A percentile compares a stretch with the other conserved stretches of the same genome.
Conservation (phyloP, 2,113 vertebrate species). For the Phaetusa simplex region DNA sequence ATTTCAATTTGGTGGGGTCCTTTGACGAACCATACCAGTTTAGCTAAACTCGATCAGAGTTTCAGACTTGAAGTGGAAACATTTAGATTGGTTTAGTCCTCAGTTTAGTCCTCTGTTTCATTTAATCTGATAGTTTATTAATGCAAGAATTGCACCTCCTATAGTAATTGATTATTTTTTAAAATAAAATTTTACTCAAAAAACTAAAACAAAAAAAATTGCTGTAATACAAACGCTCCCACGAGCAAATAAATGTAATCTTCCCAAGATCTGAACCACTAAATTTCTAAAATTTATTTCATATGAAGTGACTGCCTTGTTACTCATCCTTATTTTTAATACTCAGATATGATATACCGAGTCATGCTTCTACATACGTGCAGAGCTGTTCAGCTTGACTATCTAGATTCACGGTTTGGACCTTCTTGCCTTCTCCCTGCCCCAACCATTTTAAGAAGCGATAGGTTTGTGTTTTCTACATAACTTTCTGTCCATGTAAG, state of each 20-base stretch:
- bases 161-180: not conserved
- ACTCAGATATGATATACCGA: not conserved
- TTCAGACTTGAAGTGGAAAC: not conserved
- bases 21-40: not conserved
- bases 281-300: not conserved
- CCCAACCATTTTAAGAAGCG: not conserved
- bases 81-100: not conserved
- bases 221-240: not conserved
- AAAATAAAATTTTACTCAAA: not conserved
- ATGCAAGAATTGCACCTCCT: not conserved
- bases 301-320: not conserved
- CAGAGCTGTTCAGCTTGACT: not conserved
- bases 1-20: not conserved
- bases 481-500: not conserved
- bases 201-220: too few relatives aligned
- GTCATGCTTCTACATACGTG: not conserved
- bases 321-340: not conserved
- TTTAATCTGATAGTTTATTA: not conserved
- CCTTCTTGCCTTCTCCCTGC: not conserved
- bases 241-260: not conserved
- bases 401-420: not conserved
- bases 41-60: not conserved
- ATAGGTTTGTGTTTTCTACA: not conserved
- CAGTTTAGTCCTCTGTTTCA: not conserved
- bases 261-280: not conserved